Conservation (phyloP, 2,797 vertebrate genomes). For the Girardinus metallicus region DNA sequence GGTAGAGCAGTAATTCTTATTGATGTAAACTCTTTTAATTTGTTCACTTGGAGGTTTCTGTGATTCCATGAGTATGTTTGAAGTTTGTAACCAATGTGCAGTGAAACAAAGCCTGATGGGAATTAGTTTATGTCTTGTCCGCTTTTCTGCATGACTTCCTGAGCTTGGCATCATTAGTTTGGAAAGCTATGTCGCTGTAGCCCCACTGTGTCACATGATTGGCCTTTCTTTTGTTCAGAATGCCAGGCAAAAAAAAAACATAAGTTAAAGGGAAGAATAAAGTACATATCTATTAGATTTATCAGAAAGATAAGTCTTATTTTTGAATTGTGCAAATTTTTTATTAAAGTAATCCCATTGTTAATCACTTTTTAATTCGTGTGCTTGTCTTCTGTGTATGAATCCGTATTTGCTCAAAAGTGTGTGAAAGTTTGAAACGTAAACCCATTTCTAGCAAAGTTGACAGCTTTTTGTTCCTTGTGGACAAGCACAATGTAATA, state of each 20-base stretch:
- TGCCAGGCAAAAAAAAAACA: background rate
- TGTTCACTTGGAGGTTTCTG: conserved; percentile 27
- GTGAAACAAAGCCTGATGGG: conserved; percentile 48
- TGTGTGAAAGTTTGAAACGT: background rate
- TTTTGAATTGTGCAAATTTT: conserved; percentile 11
- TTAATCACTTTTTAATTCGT: conserved; percentile 13
- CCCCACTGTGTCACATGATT: conserved; percentile 1
- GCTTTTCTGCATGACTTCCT: conserved; percentile 79
- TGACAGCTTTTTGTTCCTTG: background rate
- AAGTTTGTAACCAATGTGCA: conserved; percentile 57
- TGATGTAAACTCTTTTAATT: conserved; percentile 12
- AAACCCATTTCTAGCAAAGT: background rate
- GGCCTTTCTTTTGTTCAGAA: conserved; percentile 19
- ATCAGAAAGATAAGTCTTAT: conserved; percentile 20
- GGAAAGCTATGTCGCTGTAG: conserved; percentile 29
- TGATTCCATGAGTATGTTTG: conserved; percentile 31
- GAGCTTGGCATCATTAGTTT: conserved; percentile 51
- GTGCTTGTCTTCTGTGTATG: background rate
- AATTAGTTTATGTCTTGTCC: conserved; percentile 73
- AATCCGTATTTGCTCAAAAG: background rate
- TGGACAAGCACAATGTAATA: background rate
- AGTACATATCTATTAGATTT: conserved; percentile 41
- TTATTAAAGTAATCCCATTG: conserved; percentile 19
- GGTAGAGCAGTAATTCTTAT: background rate
- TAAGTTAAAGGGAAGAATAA: background rate